Conservation (phyloP, 2,113 vertebrate species). For the Anolis carolinensis region DNA sequence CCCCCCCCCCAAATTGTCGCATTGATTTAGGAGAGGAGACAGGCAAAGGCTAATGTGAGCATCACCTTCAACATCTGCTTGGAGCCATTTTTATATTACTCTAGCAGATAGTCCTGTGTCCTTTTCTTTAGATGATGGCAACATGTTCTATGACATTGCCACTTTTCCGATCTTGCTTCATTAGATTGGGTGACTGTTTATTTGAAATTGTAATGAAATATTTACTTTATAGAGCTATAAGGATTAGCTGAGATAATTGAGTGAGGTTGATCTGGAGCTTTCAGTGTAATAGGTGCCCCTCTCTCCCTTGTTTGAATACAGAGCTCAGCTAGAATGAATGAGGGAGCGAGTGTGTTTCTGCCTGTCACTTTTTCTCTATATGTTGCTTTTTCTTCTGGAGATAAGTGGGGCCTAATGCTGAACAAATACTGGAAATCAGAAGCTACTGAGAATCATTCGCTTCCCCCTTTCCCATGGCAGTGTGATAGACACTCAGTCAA, state of each 20-base stretch:
- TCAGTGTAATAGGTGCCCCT: conserved; percentile 81
- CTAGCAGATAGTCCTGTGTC: conserved; percentile 74
- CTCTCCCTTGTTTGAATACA: conserved; percentile 94
- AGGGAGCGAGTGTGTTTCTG: conserved; percentile 90
- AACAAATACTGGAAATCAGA: conserved; percentile 99
- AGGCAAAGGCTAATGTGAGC: neutral
- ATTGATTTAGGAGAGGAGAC: neutral
- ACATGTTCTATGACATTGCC: conserved; percentile 84
- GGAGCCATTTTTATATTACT: conserved; percentile 67
- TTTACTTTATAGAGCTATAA: conserved; percentile 98
- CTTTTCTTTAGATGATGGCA: conserved; percentile 80
- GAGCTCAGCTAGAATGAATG: conserved; percentile 89
- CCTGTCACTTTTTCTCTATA: conserved; percentile 97
- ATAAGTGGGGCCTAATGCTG: conserved; percentile 99
- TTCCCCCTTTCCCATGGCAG: conserved; percentile 99
- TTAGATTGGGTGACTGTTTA: conserved; percentile 97
- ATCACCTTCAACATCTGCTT: conserved; percentile 53
- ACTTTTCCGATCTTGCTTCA: conserved; percentile 91
- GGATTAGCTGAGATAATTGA: conserved; percentile 99
- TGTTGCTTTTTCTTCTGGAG: conserved; percentile 99
- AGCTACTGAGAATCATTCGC: conserved; percentile 99
- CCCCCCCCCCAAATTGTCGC: neutral
- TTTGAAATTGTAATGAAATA: conserved; percentile 99
- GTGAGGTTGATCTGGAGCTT: conserved; percentile 89
- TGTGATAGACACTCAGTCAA: conserved; percentile 90